Percentiles rank a stretch among this genome's conserved stretches.
These are phyloP conservation scores for Tylochromis polylepis DNA, from an alignment of 2,113 vertebrate species.

Conservation along the genomic window DNA sequence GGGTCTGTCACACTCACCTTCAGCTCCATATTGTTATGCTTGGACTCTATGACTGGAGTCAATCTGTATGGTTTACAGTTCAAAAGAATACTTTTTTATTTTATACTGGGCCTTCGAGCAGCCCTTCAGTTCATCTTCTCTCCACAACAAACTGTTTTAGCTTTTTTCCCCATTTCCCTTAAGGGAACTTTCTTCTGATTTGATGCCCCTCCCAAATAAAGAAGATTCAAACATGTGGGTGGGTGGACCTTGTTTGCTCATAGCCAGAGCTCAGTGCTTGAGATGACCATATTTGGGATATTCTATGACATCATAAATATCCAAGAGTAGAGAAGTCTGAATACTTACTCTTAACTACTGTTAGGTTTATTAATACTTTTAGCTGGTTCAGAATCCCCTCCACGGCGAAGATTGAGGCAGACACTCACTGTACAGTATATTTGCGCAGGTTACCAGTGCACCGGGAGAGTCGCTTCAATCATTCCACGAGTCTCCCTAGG, in stretches of 20 bases:
- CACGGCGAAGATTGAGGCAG: no score
- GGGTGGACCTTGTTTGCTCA: background rate
- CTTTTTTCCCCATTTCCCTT: background rate
- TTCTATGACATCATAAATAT: background rate
- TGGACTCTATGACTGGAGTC: background rate
- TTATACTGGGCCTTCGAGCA: background rate
- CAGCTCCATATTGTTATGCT: background rate
- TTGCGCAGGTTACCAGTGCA: no score
- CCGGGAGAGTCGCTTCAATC: no score
- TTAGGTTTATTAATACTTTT: no score
- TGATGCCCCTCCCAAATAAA: background rate
- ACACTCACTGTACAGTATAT: no score
- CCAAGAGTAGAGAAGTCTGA: background rate
- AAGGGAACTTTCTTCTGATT: rapidly evolving
- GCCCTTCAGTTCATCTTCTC: background rate
- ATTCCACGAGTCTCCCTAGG: no score
- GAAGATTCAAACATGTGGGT: background rate
- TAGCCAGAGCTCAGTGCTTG: background rate
- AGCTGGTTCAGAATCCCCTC: no score
- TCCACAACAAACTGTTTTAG: background rate
- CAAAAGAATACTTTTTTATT: background rate
- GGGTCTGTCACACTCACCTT: background rate
- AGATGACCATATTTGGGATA: background rate
- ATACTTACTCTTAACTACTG: background rate
- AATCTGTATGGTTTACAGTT: background rate